phyloP scores from a whole-genome alignment of 2,888 invertebrate genomes.

The Oligia latruncula region DNA sequence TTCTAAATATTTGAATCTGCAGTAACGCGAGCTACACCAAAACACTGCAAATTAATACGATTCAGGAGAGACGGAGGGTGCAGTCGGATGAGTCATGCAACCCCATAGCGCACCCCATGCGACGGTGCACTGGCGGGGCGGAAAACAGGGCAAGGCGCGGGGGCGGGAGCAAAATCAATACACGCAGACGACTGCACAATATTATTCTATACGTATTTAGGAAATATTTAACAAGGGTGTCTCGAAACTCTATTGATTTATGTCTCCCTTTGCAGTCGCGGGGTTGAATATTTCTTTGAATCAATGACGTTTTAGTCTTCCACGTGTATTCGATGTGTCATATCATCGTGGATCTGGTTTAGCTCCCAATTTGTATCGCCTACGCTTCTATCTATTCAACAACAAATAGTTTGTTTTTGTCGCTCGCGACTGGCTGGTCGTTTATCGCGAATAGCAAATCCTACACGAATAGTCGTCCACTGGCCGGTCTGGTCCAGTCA shows the following conservation, averaged over 20 bases:
- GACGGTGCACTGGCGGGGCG: constrained; percentile 44
- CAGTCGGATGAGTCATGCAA: constrained; percentile 63
- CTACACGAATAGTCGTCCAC: constrained; percentile 30
- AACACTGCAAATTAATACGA: constrained; percentile 42
- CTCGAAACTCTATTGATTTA: constrained; percentile 60
- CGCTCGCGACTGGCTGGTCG: constrained; percentile 17
- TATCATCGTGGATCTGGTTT: constrained; percentile 48
- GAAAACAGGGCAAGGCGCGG: constrained; percentile 6
- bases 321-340: constrained; percentile 62
- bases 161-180: constrained; percentile 69
- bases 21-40: constrained; percentile 21
- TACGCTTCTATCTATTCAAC: constrained; percentile 43
- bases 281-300: constrained; percentile 16
- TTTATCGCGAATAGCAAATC: constrained; percentile 25
- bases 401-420: constrained; percentile 51
- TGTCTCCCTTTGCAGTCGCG: constrained; percentile 27
- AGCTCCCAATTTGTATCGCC: constrained; percentile 42
- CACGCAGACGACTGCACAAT: constrained; percentile 67
- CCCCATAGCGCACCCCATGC: constrained; percentile 60
- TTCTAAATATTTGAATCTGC: constrained; percentile 21
- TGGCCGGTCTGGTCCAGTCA: constrained; percentile 41
- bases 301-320: constrained; percentile 33
- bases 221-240: constrained; percentile 61
- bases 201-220: constrained; percentile 58
- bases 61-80: constrained; percentile 60